Base-by-base conservation (phyloP, 2,797 vertebrate genomes). In the Rhinogobio ventralis region DNA sequence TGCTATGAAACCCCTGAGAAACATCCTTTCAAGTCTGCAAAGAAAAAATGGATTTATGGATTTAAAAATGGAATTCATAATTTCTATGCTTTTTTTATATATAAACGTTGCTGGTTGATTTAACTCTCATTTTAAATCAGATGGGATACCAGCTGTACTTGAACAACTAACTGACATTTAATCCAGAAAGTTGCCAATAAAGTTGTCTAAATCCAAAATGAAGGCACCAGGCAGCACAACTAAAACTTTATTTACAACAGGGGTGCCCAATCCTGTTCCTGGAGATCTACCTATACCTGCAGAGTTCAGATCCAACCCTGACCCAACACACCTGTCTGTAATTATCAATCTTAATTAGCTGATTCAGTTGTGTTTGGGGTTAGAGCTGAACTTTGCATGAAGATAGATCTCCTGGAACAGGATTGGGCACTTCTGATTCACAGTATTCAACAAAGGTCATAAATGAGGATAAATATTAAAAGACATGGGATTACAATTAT, bases 401-500 rank as follows among this genome's bases (percentile, higher is more conserved):
- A 64, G 28, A 15, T 8, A 1, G 62, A 64, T 64, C 14, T 64
- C 14, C 28, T 30, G 62, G 28, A 64, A 64, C 62, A 17, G 62
- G 28, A 64, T 64, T 17, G 62, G 60, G 25, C 62, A 64, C 28
- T 7, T 6, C 7, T 64, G 14, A 64, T 64, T 30, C 30, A 64
- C 60, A 79, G 42, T 79, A 64, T 23, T 45, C 17, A 79, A 79
- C 39, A 79, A 64, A 46, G 42, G 42, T 79, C 42, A 66, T 30
- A 79, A 79, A 64, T 49, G 7, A 46, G 19, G 60, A 79, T 25
- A 66, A 66, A 79, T 66, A 36, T 30, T 64, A 20, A 64, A 79
- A 76, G 13, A 39, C 51, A n/a, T 7, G 53, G 13, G 33, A 55
- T 46, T 79, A 8, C 55, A 78, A 11, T 78, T 78, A 19, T 66